A percentile compares a stretch with the other conserved stretches of the same genome.
These are phyloP conservation scores for Megaleporinus macrocephalus DNA, from an alignment of 2,113 vertebrate species.

Conservation along the genomic window DNA sequence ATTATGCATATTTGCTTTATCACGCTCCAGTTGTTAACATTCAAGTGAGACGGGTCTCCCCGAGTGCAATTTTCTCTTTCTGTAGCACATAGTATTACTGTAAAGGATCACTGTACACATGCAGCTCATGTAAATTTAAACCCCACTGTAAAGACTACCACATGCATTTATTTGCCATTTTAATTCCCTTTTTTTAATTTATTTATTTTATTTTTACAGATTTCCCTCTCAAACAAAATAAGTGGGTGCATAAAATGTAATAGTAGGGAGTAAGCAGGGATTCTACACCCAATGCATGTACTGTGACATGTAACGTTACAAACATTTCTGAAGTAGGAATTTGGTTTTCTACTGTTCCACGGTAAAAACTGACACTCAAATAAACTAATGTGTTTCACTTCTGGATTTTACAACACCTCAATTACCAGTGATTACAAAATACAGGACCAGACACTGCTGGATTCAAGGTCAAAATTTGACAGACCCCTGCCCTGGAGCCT, in stretches of 20 bases:
- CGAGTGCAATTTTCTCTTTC: constrained; percentile 21
- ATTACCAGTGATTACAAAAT: too few relatives aligned
- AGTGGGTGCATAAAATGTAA: background rate
- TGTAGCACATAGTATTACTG: background rate
- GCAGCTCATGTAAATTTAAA: background rate
- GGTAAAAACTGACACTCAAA: background rate
- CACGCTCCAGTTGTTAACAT: constrained; percentile 40
- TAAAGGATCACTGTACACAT: constrained; percentile 16
- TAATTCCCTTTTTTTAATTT: too few relatives aligned
- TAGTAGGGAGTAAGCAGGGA: background rate
- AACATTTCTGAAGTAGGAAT: background rate
- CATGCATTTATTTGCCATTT: background rate
- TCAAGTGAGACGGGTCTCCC: constrained; percentile 39
- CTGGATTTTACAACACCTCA: too few relatives aligned
- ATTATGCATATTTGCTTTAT: constrained; percentile 46
- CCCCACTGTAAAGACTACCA: background rate
- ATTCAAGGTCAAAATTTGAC: too few relatives aligned
- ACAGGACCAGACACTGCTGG: too few relatives aligned
- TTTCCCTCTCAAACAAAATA: background rate
- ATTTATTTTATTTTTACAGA: background rate
- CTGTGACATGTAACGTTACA: too few relatives aligned
- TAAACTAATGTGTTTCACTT: background rate
- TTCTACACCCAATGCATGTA: background rate
- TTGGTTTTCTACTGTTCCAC: background rate
- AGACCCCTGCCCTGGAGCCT: too few relatives aligned